phyloP scores from a whole-genome alignment of 2,888 invertebrate species.

The Brachycybe producta region DNA sequence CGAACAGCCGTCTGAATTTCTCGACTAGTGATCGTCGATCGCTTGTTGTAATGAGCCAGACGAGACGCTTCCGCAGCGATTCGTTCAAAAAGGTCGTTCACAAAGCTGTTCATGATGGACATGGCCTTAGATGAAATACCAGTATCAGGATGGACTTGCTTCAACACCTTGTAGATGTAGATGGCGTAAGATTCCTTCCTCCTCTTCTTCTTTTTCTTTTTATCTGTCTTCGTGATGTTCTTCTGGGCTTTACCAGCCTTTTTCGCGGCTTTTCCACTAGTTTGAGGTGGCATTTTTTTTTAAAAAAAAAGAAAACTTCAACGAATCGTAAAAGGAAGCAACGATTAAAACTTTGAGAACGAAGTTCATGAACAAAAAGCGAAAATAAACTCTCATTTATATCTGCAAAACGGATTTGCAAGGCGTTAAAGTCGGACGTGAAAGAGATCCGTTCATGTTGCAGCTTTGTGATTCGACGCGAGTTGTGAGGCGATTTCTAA shows the following conservation, averaged over 20 bases:
- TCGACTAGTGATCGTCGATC: slow-evolving; percentile 50
- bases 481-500: too few species aligned
- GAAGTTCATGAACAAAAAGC: too few species aligned
- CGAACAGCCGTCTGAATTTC: slow-evolving; percentile 57
- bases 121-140: slow-evolving; percentile 56
- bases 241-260: slow-evolving; percentile 42
- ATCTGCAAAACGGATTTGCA: too few species aligned
- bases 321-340: too few species aligned
- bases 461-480: too few species aligned
- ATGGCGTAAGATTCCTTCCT: slow-evolving; percentile 42
- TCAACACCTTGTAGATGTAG: slow-evolving; percentile 48
- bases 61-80: slow-evolving; percentile 53
- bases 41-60: slow-evolving; percentile 48
- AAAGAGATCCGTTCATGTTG: too few species aligned
- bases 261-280: slow-evolving; percentile 25
- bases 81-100: slow-evolving; percentile 58
- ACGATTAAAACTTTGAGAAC: too few species aligned
- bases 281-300: slow-evolving; percentile 18
- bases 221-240: slow-evolving; percentile 44
- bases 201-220: slow-evolving; percentile 42
- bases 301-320: too few species aligned
- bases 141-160: slow-evolving; percentile 47
- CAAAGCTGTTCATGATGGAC: slow-evolving; percentile 60
- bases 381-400: too few species aligned
- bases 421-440: too few species aligned